Evolutionary conservation across 1,140 invertebrate species (phyloP).

Genomic region (Diprion similis): DNA sequence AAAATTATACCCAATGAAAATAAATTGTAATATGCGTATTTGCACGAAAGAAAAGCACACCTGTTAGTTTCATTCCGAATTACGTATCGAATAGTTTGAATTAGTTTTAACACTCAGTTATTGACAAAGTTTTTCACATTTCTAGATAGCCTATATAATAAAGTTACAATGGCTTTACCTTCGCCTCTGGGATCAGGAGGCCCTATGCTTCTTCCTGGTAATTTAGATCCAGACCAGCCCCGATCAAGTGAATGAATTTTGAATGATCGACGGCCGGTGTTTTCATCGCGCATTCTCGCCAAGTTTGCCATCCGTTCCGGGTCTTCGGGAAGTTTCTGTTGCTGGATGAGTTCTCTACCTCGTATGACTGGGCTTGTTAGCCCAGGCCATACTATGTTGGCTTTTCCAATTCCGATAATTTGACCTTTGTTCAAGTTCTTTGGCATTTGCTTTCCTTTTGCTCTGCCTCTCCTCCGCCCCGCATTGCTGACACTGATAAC

Average conservation of each 20-base stretch:
- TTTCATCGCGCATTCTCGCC: conserved; percentile 74
- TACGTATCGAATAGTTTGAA: conserved; percentile 9
- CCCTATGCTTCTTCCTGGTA: conserved; percentile 86
- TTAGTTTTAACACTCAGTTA: conserved; percentile 12
- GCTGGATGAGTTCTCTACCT: conserved; percentile 77
- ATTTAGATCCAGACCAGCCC: conserved; percentile 85
- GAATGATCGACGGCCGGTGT: conserved; percentile 66
- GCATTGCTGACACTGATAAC: conserved; percentile 95
- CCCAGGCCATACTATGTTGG: conserved; percentile 91
- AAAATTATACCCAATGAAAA: too few relatives aligned
- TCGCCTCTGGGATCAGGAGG: conserved; percentile 84
- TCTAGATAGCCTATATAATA: background rate
- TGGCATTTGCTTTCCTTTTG: conserved; percentile 76
- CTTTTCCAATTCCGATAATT: conserved; percentile 84
- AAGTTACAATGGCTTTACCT: conserved; percentile 56
- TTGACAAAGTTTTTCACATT: conserved; percentile 12
- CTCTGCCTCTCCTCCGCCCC: conserved; percentile 92
- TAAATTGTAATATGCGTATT: too few relatives aligned
- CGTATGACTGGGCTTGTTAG: conserved; percentile 83
- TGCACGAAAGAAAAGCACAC: conserved; percentile 8
- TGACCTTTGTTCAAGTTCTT: conserved; percentile 93
- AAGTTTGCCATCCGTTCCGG: conserved; percentile 74
- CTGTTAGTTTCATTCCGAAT: conserved; percentile 18
- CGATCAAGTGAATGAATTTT: conserved; percentile 82
- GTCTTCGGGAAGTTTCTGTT: conserved; percentile 75